These are phyloP conservation scores for Drosophila rhopaloa DNA, from an alignment of 1,140 invertebrate genomes.

Conservation along the genomic window DNA sequence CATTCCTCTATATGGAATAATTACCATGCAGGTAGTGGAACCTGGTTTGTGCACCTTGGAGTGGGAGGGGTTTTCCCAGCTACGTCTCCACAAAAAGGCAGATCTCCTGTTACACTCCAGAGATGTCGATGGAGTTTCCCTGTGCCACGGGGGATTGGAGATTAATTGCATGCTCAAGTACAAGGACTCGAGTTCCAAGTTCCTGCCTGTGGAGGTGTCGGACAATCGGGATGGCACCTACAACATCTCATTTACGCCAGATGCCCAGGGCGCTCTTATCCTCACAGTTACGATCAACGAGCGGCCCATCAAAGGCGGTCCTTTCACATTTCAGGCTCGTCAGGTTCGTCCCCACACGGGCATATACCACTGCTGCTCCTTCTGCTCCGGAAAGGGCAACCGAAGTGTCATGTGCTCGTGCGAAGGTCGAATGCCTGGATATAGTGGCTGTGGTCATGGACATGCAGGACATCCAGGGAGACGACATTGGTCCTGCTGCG, in stretches of 20 bases:
- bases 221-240: slow-evolving; percentile 88
- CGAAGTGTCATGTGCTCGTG: slow-evolving; percentile 89
- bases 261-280: slow-evolving; percentile 86
- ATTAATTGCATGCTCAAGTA: slow-evolving; percentile 84
- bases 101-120: slow-evolving; percentile 85
- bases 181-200: slow-evolving; percentile 78
- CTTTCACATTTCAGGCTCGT: slow-evolving; percentile 86
- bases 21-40: slow-evolving; percentile 87
- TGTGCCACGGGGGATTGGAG: slow-evolving; percentile 86
- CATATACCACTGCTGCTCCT: slow-evolving; percentile 92
- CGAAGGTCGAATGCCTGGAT: slow-evolving; percentile 89
- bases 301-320: slow-evolving; percentile 88
- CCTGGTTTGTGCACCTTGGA: slow-evolving; percentile 86
- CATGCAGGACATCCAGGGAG: slow-evolving; percentile 91
- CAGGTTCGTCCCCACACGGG: slow-evolving; percentile 87
- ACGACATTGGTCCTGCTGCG: slow-evolving; percentile 93
- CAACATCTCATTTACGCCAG: slow-evolving; percentile 86
- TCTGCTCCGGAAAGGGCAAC: slow-evolving; percentile 91
- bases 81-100: slow-evolving; percentile 85
- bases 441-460: slow-evolving; percentile 92
- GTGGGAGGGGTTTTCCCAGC: slow-evolving; percentile 84
- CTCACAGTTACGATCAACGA: slow-evolving; percentile 87
- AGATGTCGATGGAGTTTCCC: slow-evolving; percentile 85
- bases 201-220: slow-evolving; percentile 85
- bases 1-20: slow-evolving; percentile 85